Percentiles rank a stretch among this genome's conserved stretches.
Conservation (phyloP, 2,888 invertebrate species). For the Hirtodrosophila trivittata region DNA sequence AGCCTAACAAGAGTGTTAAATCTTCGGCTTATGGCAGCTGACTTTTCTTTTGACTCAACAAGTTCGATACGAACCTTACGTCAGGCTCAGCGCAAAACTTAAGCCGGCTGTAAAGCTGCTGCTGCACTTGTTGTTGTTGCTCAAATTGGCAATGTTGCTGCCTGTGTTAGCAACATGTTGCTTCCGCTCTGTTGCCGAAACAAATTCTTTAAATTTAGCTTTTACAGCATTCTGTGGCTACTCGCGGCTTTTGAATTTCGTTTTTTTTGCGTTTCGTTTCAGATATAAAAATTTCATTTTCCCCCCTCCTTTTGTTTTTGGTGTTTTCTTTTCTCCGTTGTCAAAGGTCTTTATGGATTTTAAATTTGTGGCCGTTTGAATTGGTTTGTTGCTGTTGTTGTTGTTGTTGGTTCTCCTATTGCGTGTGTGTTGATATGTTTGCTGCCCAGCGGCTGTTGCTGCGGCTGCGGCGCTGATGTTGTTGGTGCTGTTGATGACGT, state of each 20-base stretch:
- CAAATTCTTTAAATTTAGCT: constrained; percentile 28
- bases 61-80: constrained; percentile 52
- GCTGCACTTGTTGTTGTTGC: constrained; percentile 17
- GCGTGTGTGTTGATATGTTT: background rate
- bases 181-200: constrained; percentile 47
- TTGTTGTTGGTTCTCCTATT: constrained; percentile 9
- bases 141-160: constrained; percentile 54
- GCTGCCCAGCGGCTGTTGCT: constrained; percentile 39
- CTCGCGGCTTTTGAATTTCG: constrained; percentile 15
- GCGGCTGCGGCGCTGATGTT: constrained; percentile 22
- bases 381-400: constrained; percentile 12
- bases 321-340: constrained; percentile 13
- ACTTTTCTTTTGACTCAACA: constrained; percentile 10
- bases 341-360: constrained; percentile 38
- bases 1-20: constrained; percentile 28
- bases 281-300: constrained; percentile 57
- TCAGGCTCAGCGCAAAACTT: constrained; percentile 40
- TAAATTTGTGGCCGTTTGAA: constrained; percentile 22
- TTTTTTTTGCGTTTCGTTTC: constrained; percentile 48
- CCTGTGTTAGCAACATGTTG: constrained; percentile 64
- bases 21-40: background rate
- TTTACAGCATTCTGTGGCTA: too few species aligned
- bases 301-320: constrained; percentile 11
- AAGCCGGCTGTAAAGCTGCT: constrained; percentile 40
- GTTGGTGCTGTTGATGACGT: constrained; percentile 70